A percentile compares a stretch with the other conserved stretches of the same genome.
These are phyloP conservation scores for Merops nubicus DNA, from an alignment of 2,113 vertebrate species.

Conservation along the genomic window DNA sequence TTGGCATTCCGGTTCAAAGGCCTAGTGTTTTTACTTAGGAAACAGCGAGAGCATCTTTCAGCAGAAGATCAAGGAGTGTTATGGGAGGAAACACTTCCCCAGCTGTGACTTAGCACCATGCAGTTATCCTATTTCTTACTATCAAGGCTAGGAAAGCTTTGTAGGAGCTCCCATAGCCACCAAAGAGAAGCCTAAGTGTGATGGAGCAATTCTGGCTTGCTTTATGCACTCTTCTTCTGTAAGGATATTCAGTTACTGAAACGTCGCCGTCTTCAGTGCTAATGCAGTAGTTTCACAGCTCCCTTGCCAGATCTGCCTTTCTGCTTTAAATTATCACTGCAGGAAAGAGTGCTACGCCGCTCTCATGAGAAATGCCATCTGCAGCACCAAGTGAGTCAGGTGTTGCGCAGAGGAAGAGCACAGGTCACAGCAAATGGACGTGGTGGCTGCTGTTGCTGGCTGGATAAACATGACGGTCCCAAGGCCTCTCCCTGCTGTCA, in stretches of 20 bases:
- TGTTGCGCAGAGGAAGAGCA: background rate
- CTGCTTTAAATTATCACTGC: background rate
- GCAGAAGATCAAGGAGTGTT: background rate
- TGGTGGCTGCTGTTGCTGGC: background rate
- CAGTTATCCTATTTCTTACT: background rate
- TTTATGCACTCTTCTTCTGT: background rate
- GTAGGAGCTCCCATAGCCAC: background rate
- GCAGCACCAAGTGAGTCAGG: background rate
- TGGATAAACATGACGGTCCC: background rate
- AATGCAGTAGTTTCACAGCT: background rate
- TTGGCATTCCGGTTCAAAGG: background rate
- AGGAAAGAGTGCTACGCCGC: background rate
- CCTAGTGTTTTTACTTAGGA: no score
- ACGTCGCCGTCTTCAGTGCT: rapidly evolving
- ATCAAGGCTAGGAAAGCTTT: background rate
- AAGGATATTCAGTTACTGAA: background rate
- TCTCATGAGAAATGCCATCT: rapidly evolving
- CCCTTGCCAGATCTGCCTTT: background rate
- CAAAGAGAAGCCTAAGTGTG: background rate
- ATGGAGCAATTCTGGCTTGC: background rate
- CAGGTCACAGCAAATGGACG: rapidly evolving
- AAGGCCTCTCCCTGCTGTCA: background rate
- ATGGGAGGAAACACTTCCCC: background rate
- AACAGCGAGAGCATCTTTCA: background rate
- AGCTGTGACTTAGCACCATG: background rate